These are phyloP conservation scores for Girardinus metallicus DNA, from an alignment of 2,797 vertebrate species.

Conservation along the genomic window DNA sequence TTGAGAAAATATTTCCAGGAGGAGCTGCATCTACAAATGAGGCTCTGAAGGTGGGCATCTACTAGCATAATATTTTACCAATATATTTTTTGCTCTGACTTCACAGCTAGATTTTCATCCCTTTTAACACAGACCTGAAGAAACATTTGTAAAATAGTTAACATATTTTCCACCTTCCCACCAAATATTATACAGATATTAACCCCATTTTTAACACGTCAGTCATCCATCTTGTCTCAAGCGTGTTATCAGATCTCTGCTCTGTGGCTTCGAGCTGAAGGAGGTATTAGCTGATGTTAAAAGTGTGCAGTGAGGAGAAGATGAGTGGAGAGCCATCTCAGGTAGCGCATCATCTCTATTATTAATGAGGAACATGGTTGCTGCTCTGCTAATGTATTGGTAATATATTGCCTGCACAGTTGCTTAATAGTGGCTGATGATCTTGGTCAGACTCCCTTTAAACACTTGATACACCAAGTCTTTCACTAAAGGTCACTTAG, in stretches of 20 bases:
- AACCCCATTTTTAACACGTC: not conserved
- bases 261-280: conserved; percentile 45
- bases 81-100: not conserved
- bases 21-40: conserved; percentile 92
- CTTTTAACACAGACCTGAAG: not conserved
- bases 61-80: not conserved
- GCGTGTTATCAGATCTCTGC: conserved; percentile 15
- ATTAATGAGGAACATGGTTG: conserved; percentile 68
- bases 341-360: conserved; percentile 64
- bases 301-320: conserved; percentile 44
- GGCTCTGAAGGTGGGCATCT: conserved; percentile 85
- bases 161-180: not conserved
- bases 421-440: conserved; percentile 42
- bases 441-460: conserved; percentile 35
- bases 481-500: conserved; percentile 19
- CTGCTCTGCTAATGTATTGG: conserved; percentile 66
- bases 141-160: not conserved
- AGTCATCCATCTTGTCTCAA: not conserved
- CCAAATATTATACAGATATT: not conserved
- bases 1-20: conserved; percentile 96
- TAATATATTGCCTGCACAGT: conserved; percentile 62
- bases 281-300: conserved; percentile 20
- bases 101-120: not conserved
- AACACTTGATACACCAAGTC: conserved; percentile 36
- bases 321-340: conserved; percentile 61